A percentile compares a stretch with the other conserved stretches of the same genome.
Conservation (phyloP, 2,797 vertebrate species). For the Podarcis siculus region DNA sequence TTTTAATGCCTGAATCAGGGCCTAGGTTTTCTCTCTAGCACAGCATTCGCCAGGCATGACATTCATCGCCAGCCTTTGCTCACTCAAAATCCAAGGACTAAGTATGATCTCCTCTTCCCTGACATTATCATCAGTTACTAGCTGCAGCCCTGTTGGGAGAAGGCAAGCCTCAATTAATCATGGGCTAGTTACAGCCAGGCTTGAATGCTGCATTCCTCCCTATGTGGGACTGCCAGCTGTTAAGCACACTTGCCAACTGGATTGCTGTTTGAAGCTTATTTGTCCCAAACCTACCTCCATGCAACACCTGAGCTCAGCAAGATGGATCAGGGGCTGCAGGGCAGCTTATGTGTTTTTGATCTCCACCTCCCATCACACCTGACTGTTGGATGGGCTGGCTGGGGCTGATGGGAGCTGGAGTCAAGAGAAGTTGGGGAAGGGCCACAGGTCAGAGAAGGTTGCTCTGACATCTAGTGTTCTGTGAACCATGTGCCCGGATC, state of each 20-base stretch:
- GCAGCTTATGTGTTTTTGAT: too few relatives aligned
- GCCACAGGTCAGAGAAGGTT: too few relatives aligned
- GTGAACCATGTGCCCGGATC: not conserved
- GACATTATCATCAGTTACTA: not conserved
- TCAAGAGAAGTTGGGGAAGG: too few relatives aligned
- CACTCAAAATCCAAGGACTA: not conserved
- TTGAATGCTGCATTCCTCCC: not conserved
- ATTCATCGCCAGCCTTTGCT: slow-evolving; percentile 19
- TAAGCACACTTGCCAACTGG: not conserved
- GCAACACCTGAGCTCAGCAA: too few relatives aligned
- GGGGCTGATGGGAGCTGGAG: too few relatives aligned
- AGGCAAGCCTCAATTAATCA: not conserved
- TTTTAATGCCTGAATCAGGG: not conserved
- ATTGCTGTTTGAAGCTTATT: too few relatives aligned
- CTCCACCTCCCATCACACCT: too few relatives aligned
- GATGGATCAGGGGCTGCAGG: too few relatives aligned
- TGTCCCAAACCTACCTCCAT: too few relatives aligned
- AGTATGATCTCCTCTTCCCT: not conserved
- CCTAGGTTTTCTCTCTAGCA: not conserved
- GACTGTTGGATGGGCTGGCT: too few relatives aligned
- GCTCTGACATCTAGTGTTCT: too few relatives aligned
- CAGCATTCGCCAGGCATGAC: not conserved
- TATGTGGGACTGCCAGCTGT: not conserved
- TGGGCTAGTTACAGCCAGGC: not conserved
- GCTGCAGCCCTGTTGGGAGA: not conserved